Base-by-base conservation (phyloP, 2,888 invertebrate genomes). In the Cheilosia urbana region DNA sequence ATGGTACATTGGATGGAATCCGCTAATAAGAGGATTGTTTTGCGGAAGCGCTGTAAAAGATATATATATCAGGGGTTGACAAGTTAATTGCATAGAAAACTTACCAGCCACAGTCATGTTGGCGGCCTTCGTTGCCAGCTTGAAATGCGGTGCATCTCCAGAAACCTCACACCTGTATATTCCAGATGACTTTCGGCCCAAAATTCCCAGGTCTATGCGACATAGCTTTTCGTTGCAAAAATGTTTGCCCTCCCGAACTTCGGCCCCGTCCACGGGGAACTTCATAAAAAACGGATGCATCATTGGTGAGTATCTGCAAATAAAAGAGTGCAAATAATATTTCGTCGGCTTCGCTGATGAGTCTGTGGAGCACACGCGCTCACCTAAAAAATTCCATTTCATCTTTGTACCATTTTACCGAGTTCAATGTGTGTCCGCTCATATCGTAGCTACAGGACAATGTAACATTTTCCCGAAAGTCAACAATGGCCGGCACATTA, bases 41-140 rank as follows among this genome's bases (percentile, higher is more conserved):
- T 87, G 87, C 5, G 89, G 89, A 30, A 89, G 73, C 15, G 89
- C 89, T 89, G 66, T 11, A 30, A 21, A 51, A 17, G 13, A 42
- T 19, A 19, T 27, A 27, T 27, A 27, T 1, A 27, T 6, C 1
- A 27, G 6, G 27, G 30, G 30, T 9, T 9, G 30, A 2, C 6
- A 30, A 2, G 9, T 30, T 9, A 0, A 2, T 2, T 17, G 15
- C 3, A 30, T n/a, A 27, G 37, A 17, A 3, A 13, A 63, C 91
- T 92, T 89, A 93, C 94, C 93, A 89, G 93, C 93, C 47, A 94
- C 92, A 3, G 93, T 93, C 89, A 94, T 92, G 88, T 93, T 93
- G 81, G 92, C 92, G 17, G 93, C 93, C 81, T 92, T 91, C 30
- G 93, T 92, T 9, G 92, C 93, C 55, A 93, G 90, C 76, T 93